Base-by-base conservation (phyloP, 2,888 invertebrate species). In the Tortrix viridana region DNA sequence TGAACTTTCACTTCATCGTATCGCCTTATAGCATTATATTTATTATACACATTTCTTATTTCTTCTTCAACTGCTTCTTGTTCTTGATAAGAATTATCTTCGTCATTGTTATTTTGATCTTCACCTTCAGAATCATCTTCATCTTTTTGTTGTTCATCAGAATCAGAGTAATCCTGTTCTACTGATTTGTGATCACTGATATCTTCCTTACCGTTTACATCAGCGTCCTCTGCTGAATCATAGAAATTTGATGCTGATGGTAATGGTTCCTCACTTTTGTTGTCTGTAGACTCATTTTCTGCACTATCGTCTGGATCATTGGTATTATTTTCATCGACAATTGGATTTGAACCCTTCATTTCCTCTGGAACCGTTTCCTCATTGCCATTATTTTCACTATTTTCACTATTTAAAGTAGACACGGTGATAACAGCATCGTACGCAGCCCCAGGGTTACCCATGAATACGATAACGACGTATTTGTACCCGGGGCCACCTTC, bases 401-500 rank as follows among this genome's bases (percentile, higher is more conserved):
- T 32, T 12, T 32, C 75, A 64, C 60, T 69, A 3, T 76, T 71
- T 41, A 87, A 64, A 38, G 88, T 89, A 70, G 89, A 80, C 62
- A 91, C 71, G 43, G 90, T 89, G 50, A 92, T 71, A 3, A 90
- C 85, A 20, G 86, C 86, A 69, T 92, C 90, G 58, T 86, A 92
- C 6, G 82, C 72, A 5, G 79, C 77, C 14, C 82, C 86, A 70
- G 78, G 70, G 47, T 89, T 89, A 69, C 91, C 89, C 71, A 81
- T 79, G 53, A 92, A 85, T 67, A 86, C 84, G 47, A 92, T 65
- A 2, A 90, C 86, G 3, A 86, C 88, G 74, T 88, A 89, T 72
- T 86, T 88, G 68, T 80, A 89, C 49, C 91, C 92, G 70, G 92
- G 92, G 19, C 92, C 92, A 49, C 92, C 92, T 65, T 91, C 89